Evolutionary conservation across 2,888 invertebrate genomes (phyloP).

Genomic region (Xylota segnis): DNA sequence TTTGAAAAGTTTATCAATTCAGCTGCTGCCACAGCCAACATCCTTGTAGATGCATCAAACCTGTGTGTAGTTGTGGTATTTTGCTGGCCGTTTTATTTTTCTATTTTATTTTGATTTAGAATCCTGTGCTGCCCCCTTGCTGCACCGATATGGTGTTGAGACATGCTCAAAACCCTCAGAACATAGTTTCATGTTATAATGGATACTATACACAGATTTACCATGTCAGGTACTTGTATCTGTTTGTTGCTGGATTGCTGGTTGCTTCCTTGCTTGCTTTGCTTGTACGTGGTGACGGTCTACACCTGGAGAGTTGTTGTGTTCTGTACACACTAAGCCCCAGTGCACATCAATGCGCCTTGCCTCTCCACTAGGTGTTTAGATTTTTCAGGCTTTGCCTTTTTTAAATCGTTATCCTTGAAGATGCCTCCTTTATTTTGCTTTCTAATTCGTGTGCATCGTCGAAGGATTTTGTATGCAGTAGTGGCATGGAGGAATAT

Average conservation of each 20-base stretch:
- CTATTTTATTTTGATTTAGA: slow-evolving; percentile 3
- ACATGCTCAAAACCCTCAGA: slow-evolving; percentile 43
- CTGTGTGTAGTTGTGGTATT: slow-evolving; percentile 43
- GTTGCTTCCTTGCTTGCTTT: slow-evolving; percentile 27
- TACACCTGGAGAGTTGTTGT: slow-evolving; percentile 53
- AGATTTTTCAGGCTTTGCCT: slow-evolving; percentile 56
- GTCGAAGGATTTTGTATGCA: slow-evolving; percentile 6
- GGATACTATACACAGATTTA: slow-evolving; percentile 65
- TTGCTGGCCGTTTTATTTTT: background rate
- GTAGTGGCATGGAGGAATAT: slow-evolving; percentile 16
- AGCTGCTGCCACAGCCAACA: slow-evolving; percentile 28
- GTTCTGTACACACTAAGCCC: slow-evolving; percentile 25
- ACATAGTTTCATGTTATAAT: slow-evolving; percentile 64
- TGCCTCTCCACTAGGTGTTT: slow-evolving; percentile 16
- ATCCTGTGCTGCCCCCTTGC: background rate
- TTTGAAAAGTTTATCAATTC: slow-evolving; percentile 45
- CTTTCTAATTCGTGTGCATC: slow-evolving; percentile 53
- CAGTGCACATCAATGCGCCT: slow-evolving; percentile 42
- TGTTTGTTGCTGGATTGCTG: slow-evolving; percentile 52
- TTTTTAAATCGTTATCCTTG: slow-evolving; percentile 59
- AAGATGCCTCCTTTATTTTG: slow-evolving; percentile 38
- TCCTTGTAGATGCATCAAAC: slow-evolving; percentile 56
- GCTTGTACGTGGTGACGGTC: slow-evolving; percentile 32
- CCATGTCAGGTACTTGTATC: slow-evolving; percentile 68
- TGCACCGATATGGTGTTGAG: slow-evolving; percentile 10